Conservation (phyloP, 2,888 invertebrate genomes). For the Caenorhabditis sp. region DNA sequence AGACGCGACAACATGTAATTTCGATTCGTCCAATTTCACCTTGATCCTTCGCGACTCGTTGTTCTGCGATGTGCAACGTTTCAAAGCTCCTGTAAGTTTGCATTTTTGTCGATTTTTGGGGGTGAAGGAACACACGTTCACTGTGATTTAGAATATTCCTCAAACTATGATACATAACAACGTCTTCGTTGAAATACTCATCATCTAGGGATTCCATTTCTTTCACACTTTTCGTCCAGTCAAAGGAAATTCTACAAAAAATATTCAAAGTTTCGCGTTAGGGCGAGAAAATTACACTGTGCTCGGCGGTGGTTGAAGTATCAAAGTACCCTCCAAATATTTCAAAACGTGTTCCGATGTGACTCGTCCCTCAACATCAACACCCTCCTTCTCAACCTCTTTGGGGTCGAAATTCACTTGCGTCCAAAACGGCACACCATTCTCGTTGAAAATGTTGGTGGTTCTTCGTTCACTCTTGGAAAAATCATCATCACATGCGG, state of each 20-base stretch:
- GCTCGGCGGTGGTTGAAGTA: background rate
- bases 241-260: background rate
- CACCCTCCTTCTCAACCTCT: background rate
- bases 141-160: background rate
- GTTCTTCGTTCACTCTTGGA: background rate
- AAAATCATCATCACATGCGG: background rate
- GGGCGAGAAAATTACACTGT: background rate
- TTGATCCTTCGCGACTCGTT: background rate
- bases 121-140: background rate
- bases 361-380: background rate
- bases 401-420: background rate
- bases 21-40: background rate
- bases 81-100: background rate
- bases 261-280: background rate
- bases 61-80: background rate
- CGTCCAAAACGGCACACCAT: background rate
- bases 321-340: constrained; percentile 1
- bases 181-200: background rate
- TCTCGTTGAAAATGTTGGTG: background rate
- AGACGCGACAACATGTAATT: background rate
- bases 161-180: background rate
- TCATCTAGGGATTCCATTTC: background rate
- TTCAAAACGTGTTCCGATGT: background rate
- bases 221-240: background rate
- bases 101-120: too few species aligned